A percentile compares a stretch with the other conserved stretches of the same genome.
These are phyloP conservation scores for Pterocles burchelli DNA, from an alignment of 2,113 vertebrate species.

Conservation along the genomic window DNA sequence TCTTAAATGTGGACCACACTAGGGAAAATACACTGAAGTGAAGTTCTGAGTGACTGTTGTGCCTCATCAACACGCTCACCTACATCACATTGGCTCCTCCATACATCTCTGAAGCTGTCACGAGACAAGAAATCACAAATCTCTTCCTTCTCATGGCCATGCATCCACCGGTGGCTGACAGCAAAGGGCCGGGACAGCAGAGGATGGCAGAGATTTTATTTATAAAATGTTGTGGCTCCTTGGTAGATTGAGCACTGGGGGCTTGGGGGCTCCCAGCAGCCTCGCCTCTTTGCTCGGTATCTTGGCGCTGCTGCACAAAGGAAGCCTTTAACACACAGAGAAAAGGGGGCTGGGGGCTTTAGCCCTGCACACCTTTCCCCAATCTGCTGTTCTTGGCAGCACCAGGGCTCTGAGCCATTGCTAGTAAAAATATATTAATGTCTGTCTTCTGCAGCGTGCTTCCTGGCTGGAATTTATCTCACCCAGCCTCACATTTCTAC, in stretches of 20 bases:
- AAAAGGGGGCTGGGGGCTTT: neutral
- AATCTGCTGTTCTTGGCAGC: slow-evolving; percentile 27
- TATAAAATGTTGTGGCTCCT: neutral
- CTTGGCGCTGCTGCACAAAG: neutral
- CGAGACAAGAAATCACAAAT: neutral
- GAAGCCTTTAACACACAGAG: neutral
- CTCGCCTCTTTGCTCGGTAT: neutral
- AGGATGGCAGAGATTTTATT: rapidly evolving
- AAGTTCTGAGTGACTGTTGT: neutral
- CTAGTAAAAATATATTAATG: neutral
- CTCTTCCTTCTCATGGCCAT: rapidly evolving
- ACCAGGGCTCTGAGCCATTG: neutral
- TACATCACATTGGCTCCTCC: rapidly evolving
- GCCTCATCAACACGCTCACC: neutral
- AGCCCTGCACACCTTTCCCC: neutral
- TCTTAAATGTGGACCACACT: rapidly evolving
- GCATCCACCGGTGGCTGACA: too few relatives aligned
- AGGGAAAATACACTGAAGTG: neutral
- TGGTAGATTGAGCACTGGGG: neutral
- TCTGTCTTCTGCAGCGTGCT: neutral
- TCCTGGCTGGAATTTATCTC: neutral
- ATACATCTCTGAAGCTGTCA: neutral
- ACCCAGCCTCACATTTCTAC: neutral
- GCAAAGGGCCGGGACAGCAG: rapidly evolving
- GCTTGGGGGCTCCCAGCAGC: neutral